A percentile compares a stretch with the other conserved stretches of the same genome.
Evolutionary conservation across 2,888 invertebrate species (phyloP).

Genomic region (Conchocele bisecta): DNA sequence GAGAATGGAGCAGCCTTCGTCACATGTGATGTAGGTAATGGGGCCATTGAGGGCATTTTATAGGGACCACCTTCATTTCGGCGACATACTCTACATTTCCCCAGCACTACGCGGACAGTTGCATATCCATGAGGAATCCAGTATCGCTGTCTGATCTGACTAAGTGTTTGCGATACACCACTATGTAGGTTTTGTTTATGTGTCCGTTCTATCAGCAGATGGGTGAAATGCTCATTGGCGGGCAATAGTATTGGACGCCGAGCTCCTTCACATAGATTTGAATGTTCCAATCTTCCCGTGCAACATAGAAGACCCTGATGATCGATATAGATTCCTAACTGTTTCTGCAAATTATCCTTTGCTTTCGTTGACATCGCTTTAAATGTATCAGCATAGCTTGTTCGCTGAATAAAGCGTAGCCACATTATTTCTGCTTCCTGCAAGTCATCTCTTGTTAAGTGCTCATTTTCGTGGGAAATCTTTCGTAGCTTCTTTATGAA

Average conservation of each 20-base stretch:
- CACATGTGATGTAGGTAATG: slow-evolving; percentile 27
- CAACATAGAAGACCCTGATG: slow-evolving; percentile 3
- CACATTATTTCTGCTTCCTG: not conserved
- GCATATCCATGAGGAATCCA: slow-evolving; percentile 27
- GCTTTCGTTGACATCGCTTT: not conserved
- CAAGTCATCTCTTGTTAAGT: slow-evolving; percentile 10
- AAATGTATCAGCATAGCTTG: slow-evolving; percentile 3
- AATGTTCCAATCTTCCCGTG: slow-evolving; percentile 9
- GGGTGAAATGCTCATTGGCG: slow-evolving; percentile 2
- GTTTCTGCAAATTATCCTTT: slow-evolving; percentile 6
- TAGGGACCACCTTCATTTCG: slow-evolving; percentile 22
- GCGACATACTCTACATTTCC: slow-evolving; percentile 14
- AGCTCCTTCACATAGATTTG: slow-evolving; percentile 2
- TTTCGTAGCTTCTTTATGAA: slow-evolving; percentile 8
- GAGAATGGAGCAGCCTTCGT: slow-evolving; percentile 22
- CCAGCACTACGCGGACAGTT: slow-evolving; percentile 3
- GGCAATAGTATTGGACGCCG: slow-evolving; percentile 3
- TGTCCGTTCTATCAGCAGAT: slow-evolving; percentile 7
- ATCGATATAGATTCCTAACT: slow-evolving; percentile 9
- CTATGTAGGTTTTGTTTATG: not conserved
- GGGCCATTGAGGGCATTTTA: slow-evolving; percentile 29
- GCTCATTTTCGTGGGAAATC: not conserved
- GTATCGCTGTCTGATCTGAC: not conserved
- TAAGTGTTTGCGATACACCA: not conserved
- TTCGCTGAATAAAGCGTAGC: slow-evolving; percentile 1